Base-by-base conservation (phyloP, 2,888 invertebrate species). In the Thera obeliscata region DNA sequence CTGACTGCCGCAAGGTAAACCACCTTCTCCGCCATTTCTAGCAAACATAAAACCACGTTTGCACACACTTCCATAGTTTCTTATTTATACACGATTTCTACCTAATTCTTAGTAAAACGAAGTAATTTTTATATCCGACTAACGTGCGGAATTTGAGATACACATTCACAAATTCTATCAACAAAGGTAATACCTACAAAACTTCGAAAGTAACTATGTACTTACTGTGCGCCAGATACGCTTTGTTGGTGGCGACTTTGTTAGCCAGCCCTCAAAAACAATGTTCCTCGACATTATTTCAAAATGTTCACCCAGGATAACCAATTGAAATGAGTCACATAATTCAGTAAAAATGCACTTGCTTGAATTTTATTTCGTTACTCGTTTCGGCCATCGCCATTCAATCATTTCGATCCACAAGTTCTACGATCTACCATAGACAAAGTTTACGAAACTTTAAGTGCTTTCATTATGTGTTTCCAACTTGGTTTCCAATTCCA, bases 1-100 rank as follows among this genome's bases (percentile, higher is more conserved):
- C 98, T 49, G 97, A 96, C 86, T 98, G 97, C 76, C 97, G 96
- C 80, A 99, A 94, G 76, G 98, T 96, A 92, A 99, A 99, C 97
- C 98, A 99, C 81, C 99, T 95, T 86, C 97, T 96, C 87, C 98
- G 96, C 99, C 99, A 99, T 95, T 98, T 96, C 99, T 99, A 74
- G 70, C 69, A 73, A 70, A 70, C 71, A 64, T 70, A 38, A 72
- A 77, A 72, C 74, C 73, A 71, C 67, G 69, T 69, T 60, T 58
- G 59, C 46, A 62, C 35, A 46, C 56, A 7, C 22, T 46, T 55
- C 35, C 3, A 1, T 12, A 55, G 6, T 1, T 22, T n/a, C 7
- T 43, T 22, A 22, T 22, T 2, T 41, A 12, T 1, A 41, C 2
- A 33, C 33, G 8, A 52, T 33, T 33, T 33, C 33, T 52, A 33